Conservation (phyloP, 2,888 invertebrate genomes). For the Epinotia ramella region DNA sequence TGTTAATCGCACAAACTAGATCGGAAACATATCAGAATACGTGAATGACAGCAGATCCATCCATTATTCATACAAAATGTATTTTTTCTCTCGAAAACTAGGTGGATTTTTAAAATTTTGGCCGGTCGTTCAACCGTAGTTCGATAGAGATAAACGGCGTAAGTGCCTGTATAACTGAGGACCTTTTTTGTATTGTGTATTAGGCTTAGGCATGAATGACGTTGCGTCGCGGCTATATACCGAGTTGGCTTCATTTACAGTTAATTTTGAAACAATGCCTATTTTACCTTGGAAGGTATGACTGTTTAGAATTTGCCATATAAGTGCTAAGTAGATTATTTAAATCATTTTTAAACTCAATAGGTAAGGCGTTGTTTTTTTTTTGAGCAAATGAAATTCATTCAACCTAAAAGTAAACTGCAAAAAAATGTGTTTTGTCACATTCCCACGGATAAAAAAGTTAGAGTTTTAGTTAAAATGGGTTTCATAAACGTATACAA, state of each 20-base stretch:
- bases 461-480: no score
- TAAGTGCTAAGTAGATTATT: background rate
- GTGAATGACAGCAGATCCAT: conserved; percentile 67
- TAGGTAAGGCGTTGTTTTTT: background rate
- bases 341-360: no score
- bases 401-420: background rate
- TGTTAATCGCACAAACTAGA: conserved; percentile 66
- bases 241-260: conserved; percentile 38
- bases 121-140: conserved; percentile 74
- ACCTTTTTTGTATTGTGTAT: conserved; percentile 4
- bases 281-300: background rate
- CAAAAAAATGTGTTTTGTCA: no score
- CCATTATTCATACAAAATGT: conserved; percentile 66
- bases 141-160: background rate
- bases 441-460: no score
- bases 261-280: conserved; percentile 42
- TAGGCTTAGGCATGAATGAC: conserved; percentile 24
- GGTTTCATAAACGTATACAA: no score
- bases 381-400: background rate
- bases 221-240: conserved; percentile 35
- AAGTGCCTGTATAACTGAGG: background rate
- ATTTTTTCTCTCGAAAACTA: conserved; percentile 71
- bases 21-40: conserved; percentile 65
- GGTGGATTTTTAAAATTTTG: conserved; percentile 76
- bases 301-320: background rate